Evolutionary conservation across 2,888 invertebrate genomes (phyloP), one percentile per base, ranked within the genome.

Genomic region (Willowsia nigromaculata): DNA sequence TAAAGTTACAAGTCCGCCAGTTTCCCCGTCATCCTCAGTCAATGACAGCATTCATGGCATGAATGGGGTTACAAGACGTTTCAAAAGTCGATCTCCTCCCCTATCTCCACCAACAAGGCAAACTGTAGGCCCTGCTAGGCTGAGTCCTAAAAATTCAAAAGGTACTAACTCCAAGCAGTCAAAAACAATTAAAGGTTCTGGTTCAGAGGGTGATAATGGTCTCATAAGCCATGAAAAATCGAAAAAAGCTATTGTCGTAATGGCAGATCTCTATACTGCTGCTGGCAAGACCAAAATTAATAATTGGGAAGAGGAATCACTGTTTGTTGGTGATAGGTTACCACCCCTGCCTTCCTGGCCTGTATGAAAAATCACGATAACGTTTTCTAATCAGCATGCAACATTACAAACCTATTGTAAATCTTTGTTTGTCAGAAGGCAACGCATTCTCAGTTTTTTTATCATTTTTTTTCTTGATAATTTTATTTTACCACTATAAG

Each of bases 281-380:
- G 86, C 68, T 43, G 62, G 62, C 25, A 90, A 91, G 80, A 76
- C 86, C 82, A 88, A 90, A 90, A 71, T 81, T 43, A 56, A 80
- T 78, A 85, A 87, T 82, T 89, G 85, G 88, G 90, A 90, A 4
- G 91, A 92, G 76, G 91, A 92, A 18, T 68, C 90, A 25, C 68
- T 92, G 15, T 92, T 92, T 85, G 47, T 88, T 71, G 85, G 91
- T 56, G 91, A 92, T 56, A 90, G 89, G 71, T 89, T 92, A 84
- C 92, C 92, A 74, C 91, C 92, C 13, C 76, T 91, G 71, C 91
- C 91, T 43, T 91, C 90, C 9, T 92, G 92, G 92, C 91, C 90
- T 68, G 90, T 90, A 85, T 90, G 85, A 91, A 56, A 81, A 81
- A 25, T 40, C n/a, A 53, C 47, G n/a, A 81, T 81, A 59, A 81